These are phyloP conservation scores for Xylocampa areola DNA, from an alignment of 2,888 invertebrate genomes.

Conservation along the genomic window DNA sequence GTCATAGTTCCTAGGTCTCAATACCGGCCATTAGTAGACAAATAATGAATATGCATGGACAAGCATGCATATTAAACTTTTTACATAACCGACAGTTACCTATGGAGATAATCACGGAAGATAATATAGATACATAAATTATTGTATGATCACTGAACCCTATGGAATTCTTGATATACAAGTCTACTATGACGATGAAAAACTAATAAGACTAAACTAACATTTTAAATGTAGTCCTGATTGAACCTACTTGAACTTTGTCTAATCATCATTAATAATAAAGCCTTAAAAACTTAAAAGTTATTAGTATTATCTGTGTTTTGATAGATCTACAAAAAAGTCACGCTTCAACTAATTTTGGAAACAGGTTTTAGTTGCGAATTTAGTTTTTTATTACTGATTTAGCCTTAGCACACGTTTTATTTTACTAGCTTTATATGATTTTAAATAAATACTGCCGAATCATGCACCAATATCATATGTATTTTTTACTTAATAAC, in stretches of 20 bases:
- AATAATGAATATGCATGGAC: too few species aligned
- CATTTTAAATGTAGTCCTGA: too few species aligned
- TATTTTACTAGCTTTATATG: background rate
- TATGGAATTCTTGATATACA: too few species aligned
- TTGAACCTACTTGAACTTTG: conserved; percentile 31
- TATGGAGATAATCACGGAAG: too few species aligned
- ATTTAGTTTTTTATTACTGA: conserved; percentile 26
- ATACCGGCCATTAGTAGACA: too few species aligned
- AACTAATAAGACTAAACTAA: too few species aligned
- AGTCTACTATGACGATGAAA: too few species aligned
- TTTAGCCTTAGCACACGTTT: conserved; percentile 4
- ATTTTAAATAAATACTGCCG: background rate
- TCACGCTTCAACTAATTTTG: conserved; percentile 13
- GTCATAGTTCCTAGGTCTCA: conserved; percentile 22
- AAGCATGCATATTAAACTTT: too few species aligned
- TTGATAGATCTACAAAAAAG: conserved; percentile 35
- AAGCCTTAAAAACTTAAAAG: conserved; percentile 5
- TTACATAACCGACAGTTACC: too few species aligned
- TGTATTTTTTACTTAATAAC: background rate
- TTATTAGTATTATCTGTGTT: conserved; percentile 21
- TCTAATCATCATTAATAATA: conserved; percentile 20
- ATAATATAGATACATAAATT: too few species aligned
- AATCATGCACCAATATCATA: background rate
- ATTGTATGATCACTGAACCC: too few species aligned
- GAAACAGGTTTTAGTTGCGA: conserved; percentile 27